A percentile compares a stretch with the other conserved stretches of the same genome.
Conservation (phyloP, 2,797 vertebrate genomes). For the Tadarida brasiliensis region DNA sequence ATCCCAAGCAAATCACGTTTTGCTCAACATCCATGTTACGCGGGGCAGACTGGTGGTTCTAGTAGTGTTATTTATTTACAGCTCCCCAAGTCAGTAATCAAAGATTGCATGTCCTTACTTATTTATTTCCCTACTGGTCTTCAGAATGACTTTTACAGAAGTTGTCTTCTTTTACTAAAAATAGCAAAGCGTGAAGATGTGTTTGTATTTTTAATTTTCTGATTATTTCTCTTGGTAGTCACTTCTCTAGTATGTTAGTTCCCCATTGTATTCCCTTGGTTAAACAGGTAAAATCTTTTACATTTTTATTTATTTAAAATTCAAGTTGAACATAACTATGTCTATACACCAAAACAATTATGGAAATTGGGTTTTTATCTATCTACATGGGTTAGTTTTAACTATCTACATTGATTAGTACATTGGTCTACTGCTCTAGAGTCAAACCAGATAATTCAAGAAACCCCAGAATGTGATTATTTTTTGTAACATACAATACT, state of each 20-base stretch:
- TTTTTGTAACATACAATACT: neutral
- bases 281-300: neutral
- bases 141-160: neutral
- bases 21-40: neutral
- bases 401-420: neutral
- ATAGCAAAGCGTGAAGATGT: neutral
- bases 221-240: neutral
- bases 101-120: neutral
- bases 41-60: neutral
- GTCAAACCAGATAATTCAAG: neutral
- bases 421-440: neutral
- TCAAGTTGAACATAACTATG: neutral
- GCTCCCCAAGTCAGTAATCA: neutral
- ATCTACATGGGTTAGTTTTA: neutral
- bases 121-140: neutral
- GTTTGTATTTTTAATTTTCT: slow-evolving; percentile 27
- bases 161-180: slow-evolving; percentile 41
- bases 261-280: neutral
- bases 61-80: neutral
- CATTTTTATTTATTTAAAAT: slow-evolving; percentile 12
- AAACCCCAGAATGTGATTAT: neutral
- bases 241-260: neutral
- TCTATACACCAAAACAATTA: neutral
- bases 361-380: neutral
- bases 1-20: neutral